Evolutionary conservation across 2,113 vertebrate species (phyloP).

Genomic region (Salminus brasiliensis): DNA sequence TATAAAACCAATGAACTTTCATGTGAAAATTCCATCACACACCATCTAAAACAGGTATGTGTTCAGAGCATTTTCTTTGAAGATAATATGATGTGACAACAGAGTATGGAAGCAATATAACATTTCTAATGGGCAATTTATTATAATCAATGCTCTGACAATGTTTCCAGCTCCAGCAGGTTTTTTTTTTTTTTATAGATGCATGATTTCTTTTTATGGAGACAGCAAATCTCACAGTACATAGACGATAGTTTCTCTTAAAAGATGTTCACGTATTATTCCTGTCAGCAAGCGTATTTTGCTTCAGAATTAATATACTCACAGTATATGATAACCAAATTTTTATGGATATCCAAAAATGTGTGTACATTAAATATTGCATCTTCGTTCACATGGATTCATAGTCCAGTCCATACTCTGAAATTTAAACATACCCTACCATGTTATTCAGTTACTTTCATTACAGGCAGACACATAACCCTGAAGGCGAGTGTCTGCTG

Average conservation of each 20-base stretch:
- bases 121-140: slow-evolving; percentile 2
- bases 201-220: neutral
- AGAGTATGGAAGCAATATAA: neutral
- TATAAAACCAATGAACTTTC: neutral
- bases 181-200: neutral
- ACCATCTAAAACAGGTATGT: neutral
- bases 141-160: slow-evolving; percentile 14
- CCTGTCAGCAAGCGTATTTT: neutral
- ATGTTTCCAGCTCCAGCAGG: neutral
- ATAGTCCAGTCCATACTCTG: too few species aligned
- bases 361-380: too few species aligned
- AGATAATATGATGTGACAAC: slow-evolving; percentile 19
- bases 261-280: neutral
- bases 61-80: neutral
- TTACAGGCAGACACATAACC: too few species aligned
- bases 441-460: too few species aligned
- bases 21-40: neutral
- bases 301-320: neutral
- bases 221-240: slow-evolving; percentile 11
- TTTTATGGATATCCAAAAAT: too few species aligned
- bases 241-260: neutral
- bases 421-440: too few species aligned
- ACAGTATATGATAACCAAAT: neutral
- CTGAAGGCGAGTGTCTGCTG: too few species aligned
- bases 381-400: too few species aligned